Evolutionary conservation across 2,888 invertebrate species (phyloP), one percentile per base, ranked within the genome.

Genomic region (Congeria kusceri): DNA sequence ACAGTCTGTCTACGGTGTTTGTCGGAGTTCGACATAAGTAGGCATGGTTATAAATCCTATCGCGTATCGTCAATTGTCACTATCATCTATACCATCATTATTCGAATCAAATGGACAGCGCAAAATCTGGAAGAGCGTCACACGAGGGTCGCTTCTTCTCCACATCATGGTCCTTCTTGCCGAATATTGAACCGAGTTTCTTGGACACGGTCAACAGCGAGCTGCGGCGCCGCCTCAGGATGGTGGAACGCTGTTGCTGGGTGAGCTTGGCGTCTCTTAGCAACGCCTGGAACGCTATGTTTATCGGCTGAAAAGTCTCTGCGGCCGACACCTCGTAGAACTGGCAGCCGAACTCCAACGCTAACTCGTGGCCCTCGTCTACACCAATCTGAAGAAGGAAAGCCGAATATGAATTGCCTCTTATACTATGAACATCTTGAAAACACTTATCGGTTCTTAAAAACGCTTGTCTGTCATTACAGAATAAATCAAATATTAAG

Each of bases 321-420:
- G 91, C 90, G 13, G 91, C 90, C 9, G 90, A 90, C 68, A 91
- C 90, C 67, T 90, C 90, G 64, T 87, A 88, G 71, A 86, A 89
- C 64, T 87, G 88, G 56, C 90, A 91, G 28, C 88, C 87, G 46
- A 81, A 83, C 63, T 90, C 89, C 13, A 86, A 65, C 5, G 91
- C 89, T 28, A 88, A 63, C 80, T 88, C 85, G 64, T 87, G 88
- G 3, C 87, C 91, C 64, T 89, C 89, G 29, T 86, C 96, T 95
- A 94, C 96, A 96, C 94, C 96, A 96, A 92, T 25, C 53, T 53
- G 39, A 39, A 39, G 39, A 39, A 39, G 39, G 11, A 39, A 39
- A 13, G 9, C 1, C 11, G 3, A 1, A 39, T 3, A 1, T n/a
- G n/a, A n/a, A n/a, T 39, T 39, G 39, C 4, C 39, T 5, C 39